A percentile compares a stretch with the other conserved stretches of the same genome.
These are phyloP conservation scores for Hydrochoerus hydrochaeris DNA, from an alignment of 2,113 vertebrate species.

Conservation along the genomic window DNA sequence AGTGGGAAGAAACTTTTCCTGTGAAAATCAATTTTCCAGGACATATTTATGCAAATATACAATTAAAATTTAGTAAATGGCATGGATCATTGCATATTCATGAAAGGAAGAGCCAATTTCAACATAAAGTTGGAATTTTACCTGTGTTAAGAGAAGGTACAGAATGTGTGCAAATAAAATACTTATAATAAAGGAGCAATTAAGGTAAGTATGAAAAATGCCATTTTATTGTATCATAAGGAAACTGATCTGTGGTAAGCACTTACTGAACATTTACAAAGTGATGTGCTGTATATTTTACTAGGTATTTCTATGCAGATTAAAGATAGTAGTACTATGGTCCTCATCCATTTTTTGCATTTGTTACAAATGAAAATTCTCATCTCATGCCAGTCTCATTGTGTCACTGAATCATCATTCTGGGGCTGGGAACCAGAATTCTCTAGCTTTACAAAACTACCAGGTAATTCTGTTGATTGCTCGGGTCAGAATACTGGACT, in stretches of 20 bases:
- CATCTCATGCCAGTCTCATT: neutral
- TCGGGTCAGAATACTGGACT: neutral
- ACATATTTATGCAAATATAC: neutral
- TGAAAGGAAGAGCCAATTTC: neutral
- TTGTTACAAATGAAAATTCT: neutral
- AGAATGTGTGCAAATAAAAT: neutral
- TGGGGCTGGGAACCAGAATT: neutral
- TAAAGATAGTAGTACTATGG: neutral
- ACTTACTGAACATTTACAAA: neutral
- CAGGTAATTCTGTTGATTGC: neutral
- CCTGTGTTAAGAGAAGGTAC: neutral
- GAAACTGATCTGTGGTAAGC: neutral
- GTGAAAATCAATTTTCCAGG: neutral
- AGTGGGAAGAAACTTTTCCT: neutral
- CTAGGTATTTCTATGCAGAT: neutral
- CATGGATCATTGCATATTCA: neutral
- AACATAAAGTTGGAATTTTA: neutral
- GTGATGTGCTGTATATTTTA: neutral
- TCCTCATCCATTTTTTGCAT: neutral
- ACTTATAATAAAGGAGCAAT: neutral
- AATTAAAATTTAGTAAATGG: neutral
- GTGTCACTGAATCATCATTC: neutral
- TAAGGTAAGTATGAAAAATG: neutral
- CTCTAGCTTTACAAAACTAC: neutral
- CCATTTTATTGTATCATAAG: neutral